These are phyloP conservation scores for Hycleus phaleratus DNA, from an alignment of 1,140 invertebrate species.

Conservation along the genomic window DNA sequence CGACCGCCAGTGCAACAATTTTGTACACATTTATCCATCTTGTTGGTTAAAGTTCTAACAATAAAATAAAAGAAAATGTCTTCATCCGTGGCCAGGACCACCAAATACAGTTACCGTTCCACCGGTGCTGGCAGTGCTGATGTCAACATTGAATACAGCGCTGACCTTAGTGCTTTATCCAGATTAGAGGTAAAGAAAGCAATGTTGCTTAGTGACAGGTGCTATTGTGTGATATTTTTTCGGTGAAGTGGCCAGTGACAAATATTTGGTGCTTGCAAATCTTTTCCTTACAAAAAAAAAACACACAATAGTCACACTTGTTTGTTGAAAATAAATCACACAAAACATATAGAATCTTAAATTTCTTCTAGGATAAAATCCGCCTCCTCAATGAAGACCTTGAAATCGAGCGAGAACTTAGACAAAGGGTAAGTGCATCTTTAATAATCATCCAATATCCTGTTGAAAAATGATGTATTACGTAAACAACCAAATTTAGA, in stretches of 20 bases:
- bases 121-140: constrained; percentile 66
- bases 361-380: constrained; percentile 79
- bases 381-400: constrained; percentile 94
- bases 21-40: neutral
- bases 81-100: constrained; percentile 72
- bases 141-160: constrained; percentile 88
- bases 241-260: constrained; percentile 5
- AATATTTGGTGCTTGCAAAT: neutral
- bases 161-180: constrained; percentile 84
- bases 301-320: neutral
- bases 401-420: constrained; percentile 92
- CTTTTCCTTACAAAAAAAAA: neutral
- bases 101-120: constrained; percentile 84
- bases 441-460: neutral
- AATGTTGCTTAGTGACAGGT: constrained; percentile 2
- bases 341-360: constrained; percentile 2
- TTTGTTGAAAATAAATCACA: neutral
- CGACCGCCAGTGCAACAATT: constrained; percentile 37
- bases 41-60: neutral
- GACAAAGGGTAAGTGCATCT: constrained; percentile 78
- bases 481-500: constrained; percentile 20
- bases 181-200: constrained; percentile 75
- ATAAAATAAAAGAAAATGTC: constrained; percentile 42
- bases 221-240: constrained; percentile 10
- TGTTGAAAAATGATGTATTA: constrained; percentile 17